These are phyloP conservation scores for Boleophthalmus pectinirostris DNA, from an alignment of 2,113 vertebrate species.

Conservation along the genomic window DNA sequence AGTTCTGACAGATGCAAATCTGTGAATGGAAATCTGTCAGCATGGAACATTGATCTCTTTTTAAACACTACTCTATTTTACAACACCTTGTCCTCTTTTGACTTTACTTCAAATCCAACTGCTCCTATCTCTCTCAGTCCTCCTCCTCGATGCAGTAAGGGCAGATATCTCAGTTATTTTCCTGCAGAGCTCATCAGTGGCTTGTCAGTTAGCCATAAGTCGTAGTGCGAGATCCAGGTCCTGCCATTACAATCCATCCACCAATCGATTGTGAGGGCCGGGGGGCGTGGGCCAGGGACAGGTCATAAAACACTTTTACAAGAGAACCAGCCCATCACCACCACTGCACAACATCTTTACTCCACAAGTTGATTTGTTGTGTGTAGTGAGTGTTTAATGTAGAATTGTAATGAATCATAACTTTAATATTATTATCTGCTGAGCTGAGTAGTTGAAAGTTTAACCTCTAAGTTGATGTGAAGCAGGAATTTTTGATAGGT, in stretches of 20 bases:
- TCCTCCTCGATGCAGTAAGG: slow-evolving; percentile 35
- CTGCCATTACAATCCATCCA: slow-evolving; percentile 58
- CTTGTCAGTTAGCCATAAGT: slow-evolving; percentile 62
- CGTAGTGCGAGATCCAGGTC: slow-evolving; percentile 38
- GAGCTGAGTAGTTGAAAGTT: neutral
- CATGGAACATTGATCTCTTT: slow-evolving; percentile 5
- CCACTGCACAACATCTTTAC: slow-evolving; percentile 19
- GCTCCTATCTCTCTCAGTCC: slow-evolving; percentile 46
- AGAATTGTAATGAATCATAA: neutral
- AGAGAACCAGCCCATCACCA: slow-evolving; percentile 47
- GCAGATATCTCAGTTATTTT: slow-evolving; percentile 49
- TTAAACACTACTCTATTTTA: slow-evolving; percentile 24
- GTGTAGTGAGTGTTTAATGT: neutral
- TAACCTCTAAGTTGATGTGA: neutral
- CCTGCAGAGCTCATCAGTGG: slow-evolving; percentile 64
- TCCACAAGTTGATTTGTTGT: neutral
- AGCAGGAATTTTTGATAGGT: neutral
- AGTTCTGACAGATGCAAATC: slow-evolving; percentile 11
- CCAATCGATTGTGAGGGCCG: slow-evolving; percentile 59
- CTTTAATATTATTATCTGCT: neutral
- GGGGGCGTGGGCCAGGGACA: slow-evolving; percentile 24
- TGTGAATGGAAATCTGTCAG: slow-evolving; percentile 26
- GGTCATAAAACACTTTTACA: slow-evolving; percentile 69
- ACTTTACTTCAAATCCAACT: slow-evolving; percentile 26
- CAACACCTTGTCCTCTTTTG: slow-evolving; percentile 32